Conservation (phyloP, 2,888 invertebrate genomes). For the Heliconius cydno region DNA sequence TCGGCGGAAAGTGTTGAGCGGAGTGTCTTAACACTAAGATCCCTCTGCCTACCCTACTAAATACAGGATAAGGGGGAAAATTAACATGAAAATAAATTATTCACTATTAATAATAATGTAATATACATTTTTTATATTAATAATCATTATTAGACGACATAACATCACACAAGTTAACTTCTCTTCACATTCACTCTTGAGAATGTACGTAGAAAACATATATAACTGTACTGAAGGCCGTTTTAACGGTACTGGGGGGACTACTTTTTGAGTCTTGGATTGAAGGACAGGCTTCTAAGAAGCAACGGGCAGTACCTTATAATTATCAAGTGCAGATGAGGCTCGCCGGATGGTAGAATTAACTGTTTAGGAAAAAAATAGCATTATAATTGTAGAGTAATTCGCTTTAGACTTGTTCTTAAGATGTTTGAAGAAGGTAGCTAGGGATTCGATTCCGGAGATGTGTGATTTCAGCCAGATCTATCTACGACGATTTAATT, state of each 20-base stretch:
- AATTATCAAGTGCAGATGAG: constrained; percentile 45
- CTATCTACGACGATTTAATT: no score
- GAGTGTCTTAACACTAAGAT: background rate
- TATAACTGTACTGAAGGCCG: constrained; percentile 50
- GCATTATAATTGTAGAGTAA: background rate
- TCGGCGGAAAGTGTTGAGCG: background rate
- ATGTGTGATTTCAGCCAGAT: background rate
- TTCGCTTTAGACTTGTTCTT: background rate
- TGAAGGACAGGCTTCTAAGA: constrained; percentile 53
- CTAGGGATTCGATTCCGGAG: background rate
- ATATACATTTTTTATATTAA: background rate
- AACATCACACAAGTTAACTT: background rate
- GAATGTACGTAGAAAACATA: constrained; percentile 32
- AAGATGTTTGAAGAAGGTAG: background rate
- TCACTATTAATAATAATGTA: background rate
- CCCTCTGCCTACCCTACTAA: no score
- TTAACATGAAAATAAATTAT: background rate
- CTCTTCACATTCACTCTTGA: constrained; percentile 35
- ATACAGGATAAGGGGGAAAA: background rate
- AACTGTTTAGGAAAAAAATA: constrained; percentile 37
- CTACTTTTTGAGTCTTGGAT: constrained; percentile 51
- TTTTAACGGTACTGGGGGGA: constrained; percentile 50
- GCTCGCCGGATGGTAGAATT: constrained; percentile 38
- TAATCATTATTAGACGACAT: background rate
- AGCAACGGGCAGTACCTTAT: constrained; percentile 51